A percentile compares a stretch with the other conserved stretches of the same genome.
phyloP scores from a whole-genome alignment of 2,113 vertebrate genomes.

The Conger conger region DNA sequence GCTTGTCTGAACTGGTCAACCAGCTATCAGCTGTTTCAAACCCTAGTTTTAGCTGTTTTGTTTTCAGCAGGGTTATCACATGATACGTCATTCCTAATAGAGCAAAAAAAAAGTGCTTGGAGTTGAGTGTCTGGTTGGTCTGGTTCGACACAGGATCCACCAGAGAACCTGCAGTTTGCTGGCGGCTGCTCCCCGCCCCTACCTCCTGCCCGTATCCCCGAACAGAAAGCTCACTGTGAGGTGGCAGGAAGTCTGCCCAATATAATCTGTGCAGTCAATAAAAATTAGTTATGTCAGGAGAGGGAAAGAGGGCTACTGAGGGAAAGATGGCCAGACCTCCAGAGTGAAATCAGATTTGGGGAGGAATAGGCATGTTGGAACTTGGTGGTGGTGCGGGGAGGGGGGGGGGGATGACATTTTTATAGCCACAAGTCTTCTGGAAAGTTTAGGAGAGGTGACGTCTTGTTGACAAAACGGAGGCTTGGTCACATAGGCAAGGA shows the following conservation, averaged over 20 bases:
- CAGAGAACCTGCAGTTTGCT: background rate
- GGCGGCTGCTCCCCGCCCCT: background rate
- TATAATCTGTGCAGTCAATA: background rate
- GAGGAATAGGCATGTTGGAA: too few relatives aligned
- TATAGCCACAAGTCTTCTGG: too few relatives aligned
- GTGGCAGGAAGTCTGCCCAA: constrained; percentile 6
- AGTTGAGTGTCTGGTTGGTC: background rate
- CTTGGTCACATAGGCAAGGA: background rate
- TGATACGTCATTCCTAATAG: too few relatives aligned
- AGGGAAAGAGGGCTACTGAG: background rate
- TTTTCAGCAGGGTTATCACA: too few relatives aligned
- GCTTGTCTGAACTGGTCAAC: too few relatives aligned
- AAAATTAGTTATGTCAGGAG: background rate
- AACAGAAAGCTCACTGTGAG: constrained; percentile 7
- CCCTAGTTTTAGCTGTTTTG: too few relatives aligned
- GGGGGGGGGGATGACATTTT: too few relatives aligned
- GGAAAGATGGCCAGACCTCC: background rate
- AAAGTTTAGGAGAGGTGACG: background rate
- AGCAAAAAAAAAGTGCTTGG: too few relatives aligned
- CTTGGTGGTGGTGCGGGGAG: too few relatives aligned
- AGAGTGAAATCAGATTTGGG: too few relatives aligned
- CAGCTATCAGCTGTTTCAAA: too few relatives aligned
- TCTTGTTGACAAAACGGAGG: background rate
- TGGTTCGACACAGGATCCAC: background rate
- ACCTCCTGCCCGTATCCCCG: background rate